Conservation (phyloP, 2,888 invertebrate species). For the Stenolophus ochropezus region DNA sequence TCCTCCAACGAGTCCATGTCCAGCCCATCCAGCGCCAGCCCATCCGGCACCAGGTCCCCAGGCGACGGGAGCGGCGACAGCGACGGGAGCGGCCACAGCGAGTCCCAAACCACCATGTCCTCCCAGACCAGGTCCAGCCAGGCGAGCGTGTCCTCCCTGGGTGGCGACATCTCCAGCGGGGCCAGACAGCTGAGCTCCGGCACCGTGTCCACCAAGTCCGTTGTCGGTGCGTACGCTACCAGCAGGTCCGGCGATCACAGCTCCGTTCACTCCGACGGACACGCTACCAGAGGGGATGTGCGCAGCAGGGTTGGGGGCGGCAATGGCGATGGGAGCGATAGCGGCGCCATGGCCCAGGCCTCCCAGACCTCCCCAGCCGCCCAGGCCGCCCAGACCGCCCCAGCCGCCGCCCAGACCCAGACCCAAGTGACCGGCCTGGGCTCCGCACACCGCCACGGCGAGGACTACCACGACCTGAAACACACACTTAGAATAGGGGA, state of each 20-base stretch:
- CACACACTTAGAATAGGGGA: background rate
- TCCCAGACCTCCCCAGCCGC: background rate
- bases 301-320: slow-evolving; percentile 43
- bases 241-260: slow-evolving; percentile 49
- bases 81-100: slow-evolving; percentile 6
- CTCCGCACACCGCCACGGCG: slow-evolving; percentile 38
- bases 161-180: slow-evolving; percentile 67
- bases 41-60: slow-evolving; percentile 41
- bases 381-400: background rate
- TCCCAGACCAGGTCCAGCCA: slow-evolving; percentile 38
- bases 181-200: slow-evolving; percentile 66
- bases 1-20: slow-evolving; percentile 39
- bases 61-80: slow-evolving; percentile 20
- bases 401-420: background rate
- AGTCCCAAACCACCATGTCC: slow-evolving; percentile 41
- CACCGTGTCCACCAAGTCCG: slow-evolving; percentile 65
- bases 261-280: slow-evolving; percentile 61
- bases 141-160: slow-evolving; percentile 63
- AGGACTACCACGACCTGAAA: slow-evolving; percentile 43
- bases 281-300: slow-evolving; percentile 63
- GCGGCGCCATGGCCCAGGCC: slow-evolving; percentile 8
- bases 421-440: slow-evolving; percentile 40
- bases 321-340: background rate
- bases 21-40: slow-evolving; percentile 41
- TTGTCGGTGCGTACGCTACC: slow-evolving; percentile 54